These are phyloP conservation scores for Protomyctophum bolini DNA, from an alignment of 2,113 vertebrate genomes.

Conservation along the genomic window DNA sequence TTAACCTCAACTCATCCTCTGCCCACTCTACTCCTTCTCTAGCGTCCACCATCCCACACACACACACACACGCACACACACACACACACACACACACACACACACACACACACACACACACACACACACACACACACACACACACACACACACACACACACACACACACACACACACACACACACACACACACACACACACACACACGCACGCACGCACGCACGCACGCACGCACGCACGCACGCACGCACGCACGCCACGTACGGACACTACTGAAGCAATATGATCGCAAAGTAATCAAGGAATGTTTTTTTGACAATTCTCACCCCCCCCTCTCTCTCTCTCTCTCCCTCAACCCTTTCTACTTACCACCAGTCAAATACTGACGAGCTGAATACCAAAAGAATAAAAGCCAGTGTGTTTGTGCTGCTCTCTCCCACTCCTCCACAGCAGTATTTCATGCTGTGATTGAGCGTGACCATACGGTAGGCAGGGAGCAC, in stretches of 20 bases:
- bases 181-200: no score
- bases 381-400: not conserved
- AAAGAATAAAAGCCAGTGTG: slow-evolving; percentile 22
- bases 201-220: no score
- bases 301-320: not conserved
- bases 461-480: slow-evolving; percentile 65
- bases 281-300: no score
- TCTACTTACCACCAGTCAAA: not conserved
- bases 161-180: no score
- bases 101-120: no score
- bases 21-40: slow-evolving; percentile 49
- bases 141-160: no score
- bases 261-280: no score
- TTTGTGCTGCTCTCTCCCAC: not conserved
- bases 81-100: no score
- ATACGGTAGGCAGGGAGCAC: slow-evolving; percentile 59
- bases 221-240: no score
- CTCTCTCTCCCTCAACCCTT: not conserved
- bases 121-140: no score
- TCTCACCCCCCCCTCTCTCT: not conserved
- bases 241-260: no score
- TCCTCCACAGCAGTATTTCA: slow-evolving; percentile 63
- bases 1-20: slow-evolving; percentile 62
- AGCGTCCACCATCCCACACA: slow-evolving; percentile 21
- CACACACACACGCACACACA: slow-evolving; percentile 50